phyloP scores from a whole-genome alignment of 2,888 invertebrate genomes.

The Cabera pusaria region DNA sequence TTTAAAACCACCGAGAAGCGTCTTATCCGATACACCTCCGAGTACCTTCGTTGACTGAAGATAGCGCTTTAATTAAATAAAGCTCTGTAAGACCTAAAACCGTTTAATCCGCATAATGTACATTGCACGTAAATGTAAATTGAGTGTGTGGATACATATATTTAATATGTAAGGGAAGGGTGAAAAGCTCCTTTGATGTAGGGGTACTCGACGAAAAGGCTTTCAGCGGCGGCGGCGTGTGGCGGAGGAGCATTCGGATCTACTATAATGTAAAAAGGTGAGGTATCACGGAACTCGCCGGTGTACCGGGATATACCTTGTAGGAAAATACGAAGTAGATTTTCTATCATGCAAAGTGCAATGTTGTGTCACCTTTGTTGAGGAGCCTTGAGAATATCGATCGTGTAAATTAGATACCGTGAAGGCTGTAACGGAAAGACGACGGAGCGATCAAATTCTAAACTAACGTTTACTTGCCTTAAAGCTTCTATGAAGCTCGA shows the following conservation, averaged over 20 bases:
- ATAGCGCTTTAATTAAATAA: slow-evolving; percentile 43
- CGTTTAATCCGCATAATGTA: slow-evolving; percentile 25
- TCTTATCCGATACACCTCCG: slow-evolving; percentile 35
- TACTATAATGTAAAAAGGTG: slow-evolving; percentile 39
- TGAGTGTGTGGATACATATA: slow-evolving; percentile 26
- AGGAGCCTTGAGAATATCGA: slow-evolving; percentile 17
- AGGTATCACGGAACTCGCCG: slow-evolving; percentile 28
- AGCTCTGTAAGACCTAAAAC: slow-evolving; percentile 27
- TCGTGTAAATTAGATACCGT: slow-evolving; percentile 6
- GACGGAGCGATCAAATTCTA: no score
- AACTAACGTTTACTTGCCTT: no score
- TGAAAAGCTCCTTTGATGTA: slow-evolving; percentile 47
- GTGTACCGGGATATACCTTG: slow-evolving; percentile 32
- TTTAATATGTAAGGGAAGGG: slow-evolving; percentile 37
- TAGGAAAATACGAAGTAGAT: slow-evolving; percentile 22
- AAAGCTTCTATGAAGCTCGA: no score
- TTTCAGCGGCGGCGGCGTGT: slow-evolving; percentile 38
- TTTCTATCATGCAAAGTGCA: slow-evolving; percentile 29
- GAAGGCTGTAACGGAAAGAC: slow-evolving; percentile 3
- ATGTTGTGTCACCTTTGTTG: slow-evolving; percentile 18
- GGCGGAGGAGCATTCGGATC: slow-evolving; percentile 30
- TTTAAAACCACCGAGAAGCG: slow-evolving; percentile 33
- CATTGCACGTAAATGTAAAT: slow-evolving; percentile 28
- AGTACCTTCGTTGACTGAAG: slow-evolving; percentile 25
- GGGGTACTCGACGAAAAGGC: slow-evolving; percentile 43